Conservation (phyloP, 2,888 invertebrate genomes). For the Spilarctia lutea region DNA sequence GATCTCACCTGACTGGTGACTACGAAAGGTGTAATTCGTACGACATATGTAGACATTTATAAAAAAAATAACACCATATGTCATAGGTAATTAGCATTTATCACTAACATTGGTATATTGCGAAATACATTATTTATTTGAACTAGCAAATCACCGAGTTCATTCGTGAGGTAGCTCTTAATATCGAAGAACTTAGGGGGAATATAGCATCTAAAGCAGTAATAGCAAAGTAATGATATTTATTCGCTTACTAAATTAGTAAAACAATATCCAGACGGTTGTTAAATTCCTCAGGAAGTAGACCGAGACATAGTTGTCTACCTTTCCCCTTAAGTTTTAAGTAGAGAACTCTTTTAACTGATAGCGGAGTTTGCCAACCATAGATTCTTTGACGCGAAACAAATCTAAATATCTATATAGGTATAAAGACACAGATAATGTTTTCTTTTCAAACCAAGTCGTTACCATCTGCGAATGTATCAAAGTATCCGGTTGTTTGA, state of each 20-base stretch:
- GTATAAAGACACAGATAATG: background rate
- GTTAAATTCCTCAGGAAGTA: background rate
- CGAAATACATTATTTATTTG: background rate
- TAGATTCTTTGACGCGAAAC: too few species aligned
- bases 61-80: too few species aligned
- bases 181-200: too few species aligned
- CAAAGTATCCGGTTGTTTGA: conserved; percentile 33
- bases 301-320: background rate
- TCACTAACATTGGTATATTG: background rate
- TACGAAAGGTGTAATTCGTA: background rate
- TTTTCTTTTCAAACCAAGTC: background rate
- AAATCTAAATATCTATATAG: background rate
- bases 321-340: background rate
- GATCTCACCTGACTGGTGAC: background rate
- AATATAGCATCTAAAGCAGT: background rate
- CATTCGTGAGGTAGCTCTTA: background rate
- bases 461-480: background rate
- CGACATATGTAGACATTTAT: too few species aligned
- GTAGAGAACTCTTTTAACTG: background rate
- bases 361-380: too few species aligned
- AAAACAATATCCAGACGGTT: background rate
- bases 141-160: background rate
- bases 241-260: background rate
- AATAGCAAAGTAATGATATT: background rate
- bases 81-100: background rate